phyloP scores from a whole-genome alignment of 2,888 invertebrate genomes.

The Drosophila koepferae region DNA sequence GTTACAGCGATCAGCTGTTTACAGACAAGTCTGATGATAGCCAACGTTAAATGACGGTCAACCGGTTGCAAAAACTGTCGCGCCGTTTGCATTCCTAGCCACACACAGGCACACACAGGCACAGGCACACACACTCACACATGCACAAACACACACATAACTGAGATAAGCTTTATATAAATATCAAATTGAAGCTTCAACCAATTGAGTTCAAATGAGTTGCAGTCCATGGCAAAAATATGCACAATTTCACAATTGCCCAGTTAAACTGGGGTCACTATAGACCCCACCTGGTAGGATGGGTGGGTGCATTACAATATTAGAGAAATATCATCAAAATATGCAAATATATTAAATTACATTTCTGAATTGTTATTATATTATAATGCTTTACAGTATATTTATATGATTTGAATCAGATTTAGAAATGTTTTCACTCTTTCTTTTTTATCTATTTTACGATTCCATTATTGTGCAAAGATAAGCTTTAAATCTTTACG shows the following conservation, averaged over 20 bases:
- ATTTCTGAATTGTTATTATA: slow-evolving; percentile 27
- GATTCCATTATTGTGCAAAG: background rate
- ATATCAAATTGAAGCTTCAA: slow-evolving; percentile 13
- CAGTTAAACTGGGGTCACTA: slow-evolving; percentile 15
- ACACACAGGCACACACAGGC: background rate
- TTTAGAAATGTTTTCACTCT: background rate
- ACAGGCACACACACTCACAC: background rate
- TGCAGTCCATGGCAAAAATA: slow-evolving; percentile 18
- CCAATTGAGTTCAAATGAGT: slow-evolving; percentile 19
- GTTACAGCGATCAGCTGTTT: slow-evolving; percentile 62
- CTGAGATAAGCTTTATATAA: slow-evolving; percentile 1
- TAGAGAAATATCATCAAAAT: slow-evolving; percentile 60
- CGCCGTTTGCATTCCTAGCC: slow-evolving; percentile 20
- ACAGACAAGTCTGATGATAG: slow-evolving; percentile 26
- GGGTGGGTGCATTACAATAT: background rate
- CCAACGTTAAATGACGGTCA: slow-evolving; percentile 27
- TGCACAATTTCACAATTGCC: slow-evolving; percentile 30
- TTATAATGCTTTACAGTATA: background rate
- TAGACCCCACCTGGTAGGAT: background rate
- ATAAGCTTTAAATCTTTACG: background rate
- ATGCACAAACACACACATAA: background rate
- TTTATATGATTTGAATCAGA: background rate
- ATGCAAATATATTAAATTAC: slow-evolving; percentile 69
- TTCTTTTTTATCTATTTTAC: background rate
- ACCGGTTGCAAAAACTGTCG: slow-evolving; percentile 51